Conservation (phyloP, 2,888 invertebrate genomes). For the Apoderus coryli region DNA sequence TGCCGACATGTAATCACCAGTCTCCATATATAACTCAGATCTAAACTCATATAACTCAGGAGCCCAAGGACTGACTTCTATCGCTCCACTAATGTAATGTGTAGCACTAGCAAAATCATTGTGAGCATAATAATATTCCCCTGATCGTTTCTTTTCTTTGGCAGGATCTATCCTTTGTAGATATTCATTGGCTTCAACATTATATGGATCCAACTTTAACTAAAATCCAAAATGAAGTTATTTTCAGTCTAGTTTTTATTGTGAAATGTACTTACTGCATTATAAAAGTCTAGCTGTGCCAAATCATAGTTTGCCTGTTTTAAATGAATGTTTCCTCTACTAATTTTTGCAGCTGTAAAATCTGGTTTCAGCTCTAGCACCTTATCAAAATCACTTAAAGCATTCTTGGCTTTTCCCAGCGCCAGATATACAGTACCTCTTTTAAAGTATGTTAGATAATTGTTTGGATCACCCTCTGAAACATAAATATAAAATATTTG, state of each 20-base stretch:
- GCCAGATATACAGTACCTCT: conserved; percentile 93
- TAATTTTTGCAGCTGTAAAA: conserved; percentile 71
- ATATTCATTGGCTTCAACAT: conserved; percentile 60
- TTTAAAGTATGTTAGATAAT: conserved; percentile 92
- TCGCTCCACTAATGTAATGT: conserved; percentile 43
- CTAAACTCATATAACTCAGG: conserved; percentile 67
- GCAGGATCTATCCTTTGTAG: conserved; percentile 50
- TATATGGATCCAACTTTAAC: conserved; percentile 57
- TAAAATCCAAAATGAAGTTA: conserved; percentile 25
- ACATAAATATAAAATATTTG: conserved; percentile 17
- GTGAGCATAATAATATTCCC: conserved; percentile 45
- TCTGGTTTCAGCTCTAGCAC: conserved; percentile 90
- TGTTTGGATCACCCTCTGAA: conserved; percentile 86
- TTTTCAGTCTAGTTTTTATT: neutral
- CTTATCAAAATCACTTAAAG: conserved; percentile 82
- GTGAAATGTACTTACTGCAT: conserved; percentile 55
- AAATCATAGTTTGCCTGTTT: conserved; percentile 76
- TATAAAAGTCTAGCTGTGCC: conserved; percentile 68
- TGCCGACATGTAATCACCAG: conserved; percentile 70
- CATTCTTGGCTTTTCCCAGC: conserved; percentile 88
- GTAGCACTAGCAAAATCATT: conserved; percentile 46
- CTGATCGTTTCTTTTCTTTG: conserved; percentile 45
- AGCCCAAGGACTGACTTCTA: conserved; percentile 86
- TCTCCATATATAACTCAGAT: conserved; percentile 68
- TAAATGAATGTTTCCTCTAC: conserved; percentile 71